Conservation (phyloP, 1,140 invertebrate genomes). For the Pectinophora gossypiella region DNA sequence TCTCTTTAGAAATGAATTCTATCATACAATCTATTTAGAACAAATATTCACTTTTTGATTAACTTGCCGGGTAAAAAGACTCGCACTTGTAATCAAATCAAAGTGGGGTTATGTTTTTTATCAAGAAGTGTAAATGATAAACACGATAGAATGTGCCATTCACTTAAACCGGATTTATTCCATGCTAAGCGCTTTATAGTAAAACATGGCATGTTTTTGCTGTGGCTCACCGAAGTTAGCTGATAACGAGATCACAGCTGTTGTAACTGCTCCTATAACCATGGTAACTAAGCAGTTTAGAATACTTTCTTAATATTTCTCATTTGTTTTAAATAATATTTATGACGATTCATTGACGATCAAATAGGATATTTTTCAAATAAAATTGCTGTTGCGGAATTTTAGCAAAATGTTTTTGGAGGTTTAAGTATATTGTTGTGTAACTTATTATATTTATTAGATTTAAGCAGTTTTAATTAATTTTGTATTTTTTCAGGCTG, state of each 20-base stretch:
- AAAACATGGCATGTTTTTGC: constrained; percentile 14
- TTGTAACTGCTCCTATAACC: constrained; percentile 9
- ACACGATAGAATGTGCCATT: neutral
- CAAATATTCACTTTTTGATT: too few species aligned
- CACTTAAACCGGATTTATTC: neutral
- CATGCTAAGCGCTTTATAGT: neutral
- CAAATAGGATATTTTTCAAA: neutral
- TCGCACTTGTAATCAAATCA: neutral
- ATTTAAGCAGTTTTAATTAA: constrained; percentile 5
- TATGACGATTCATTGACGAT: neutral
- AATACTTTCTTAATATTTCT: neutral
- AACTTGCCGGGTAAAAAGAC: neutral
- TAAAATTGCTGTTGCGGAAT: too few species aligned
- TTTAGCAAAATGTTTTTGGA: neutral
- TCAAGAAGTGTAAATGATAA: neutral
- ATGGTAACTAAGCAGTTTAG: constrained; percentile 21
- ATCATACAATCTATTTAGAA: neutral
- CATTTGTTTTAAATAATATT: neutral
- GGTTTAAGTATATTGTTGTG: neutral
- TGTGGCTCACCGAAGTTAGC: neutral
- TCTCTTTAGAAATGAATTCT: neutral
- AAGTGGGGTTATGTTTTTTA: neutral
- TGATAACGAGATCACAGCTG: constrained; percentile 4
- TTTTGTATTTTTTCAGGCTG: constrained; percentile 74
- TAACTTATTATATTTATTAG: constrained; percentile 3